These are phyloP conservation scores for Melospiza georgiana DNA, from an alignment of 2,113 vertebrate genomes.

Conservation along the genomic window DNA sequence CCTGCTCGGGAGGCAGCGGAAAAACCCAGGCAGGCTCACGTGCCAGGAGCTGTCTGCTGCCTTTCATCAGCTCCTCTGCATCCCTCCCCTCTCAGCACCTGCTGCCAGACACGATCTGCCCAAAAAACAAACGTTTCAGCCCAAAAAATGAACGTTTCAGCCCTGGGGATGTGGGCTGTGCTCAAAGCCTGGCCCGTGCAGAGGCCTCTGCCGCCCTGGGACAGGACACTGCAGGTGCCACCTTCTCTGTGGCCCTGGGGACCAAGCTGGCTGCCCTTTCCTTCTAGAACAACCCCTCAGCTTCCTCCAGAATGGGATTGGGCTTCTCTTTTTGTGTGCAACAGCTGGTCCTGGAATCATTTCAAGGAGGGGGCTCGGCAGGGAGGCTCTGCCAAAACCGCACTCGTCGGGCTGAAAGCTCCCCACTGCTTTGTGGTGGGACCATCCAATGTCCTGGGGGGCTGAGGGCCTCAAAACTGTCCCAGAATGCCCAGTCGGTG, in stretches of 20 bases:
- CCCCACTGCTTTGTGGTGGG: background rate
- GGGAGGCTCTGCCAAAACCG: background rate
- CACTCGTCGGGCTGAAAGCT: background rate
- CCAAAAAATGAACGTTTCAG: background rate
- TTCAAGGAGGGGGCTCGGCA: background rate
- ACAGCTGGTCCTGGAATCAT: background rate
- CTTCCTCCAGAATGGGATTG: background rate
- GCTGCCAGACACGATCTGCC: background rate
- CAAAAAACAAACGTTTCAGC: background rate
- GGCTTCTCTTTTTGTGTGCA: background rate
- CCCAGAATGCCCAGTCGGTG: background rate
- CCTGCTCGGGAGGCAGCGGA: background rate
- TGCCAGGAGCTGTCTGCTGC: slow-evolving; percentile 19
- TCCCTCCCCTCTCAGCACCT: background rate
- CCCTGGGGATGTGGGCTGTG: background rate
- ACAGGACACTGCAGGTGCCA: background rate
- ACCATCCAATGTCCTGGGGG: background rate
- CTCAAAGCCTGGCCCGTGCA: background rate
- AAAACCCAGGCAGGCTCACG: background rate
- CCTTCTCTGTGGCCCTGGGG: background rate
- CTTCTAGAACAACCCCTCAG: background rate
- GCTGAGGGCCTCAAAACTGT: background rate
- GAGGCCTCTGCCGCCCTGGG: background rate
- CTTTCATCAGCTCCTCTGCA: background rate
- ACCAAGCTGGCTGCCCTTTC: background rate